A percentile compares a stretch with the other conserved stretches of the same genome.
Conservation (phyloP, 2,797 vertebrate genomes). For the Manis javanica region DNA sequence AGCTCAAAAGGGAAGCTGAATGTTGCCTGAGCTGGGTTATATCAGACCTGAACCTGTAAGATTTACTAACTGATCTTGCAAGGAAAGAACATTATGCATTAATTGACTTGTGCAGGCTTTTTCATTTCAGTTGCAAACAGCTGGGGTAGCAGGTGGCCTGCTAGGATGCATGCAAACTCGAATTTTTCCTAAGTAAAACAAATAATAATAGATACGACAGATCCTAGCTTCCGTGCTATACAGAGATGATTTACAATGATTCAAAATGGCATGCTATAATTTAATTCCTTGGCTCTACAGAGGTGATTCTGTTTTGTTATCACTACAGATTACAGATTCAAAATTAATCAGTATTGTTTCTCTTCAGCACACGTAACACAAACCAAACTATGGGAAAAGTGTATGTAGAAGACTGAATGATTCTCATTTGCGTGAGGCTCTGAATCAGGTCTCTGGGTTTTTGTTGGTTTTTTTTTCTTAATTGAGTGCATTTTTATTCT, state of each 20-base stretch:
- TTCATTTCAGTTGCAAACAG: neutral
- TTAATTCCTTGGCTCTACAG: neutral
- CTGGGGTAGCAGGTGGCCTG: neutral
- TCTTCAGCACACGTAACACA: fast-evolving
- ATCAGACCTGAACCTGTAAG: neutral
- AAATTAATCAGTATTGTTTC: fast-evolving
- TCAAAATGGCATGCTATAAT: fast-evolving
- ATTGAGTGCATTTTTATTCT: neutral
- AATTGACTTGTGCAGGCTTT: neutral
- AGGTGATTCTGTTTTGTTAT: neutral
- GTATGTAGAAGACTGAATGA: too few species aligned
- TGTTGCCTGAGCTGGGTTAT: neutral
- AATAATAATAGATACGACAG: fast-evolving
- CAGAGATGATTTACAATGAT: neutral
- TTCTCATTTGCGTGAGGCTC: neutral
- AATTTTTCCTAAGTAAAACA: neutral
- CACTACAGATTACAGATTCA: fast-evolving
- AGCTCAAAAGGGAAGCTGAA: neutral
- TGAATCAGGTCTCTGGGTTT: neutral
- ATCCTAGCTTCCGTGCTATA: neutral
- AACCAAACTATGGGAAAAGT: neutral
- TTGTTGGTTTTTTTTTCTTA: fast-evolving
- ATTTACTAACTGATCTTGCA: neutral
- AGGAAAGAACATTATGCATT: neutral
- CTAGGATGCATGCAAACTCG: neutral